Base-by-base conservation (phyloP, 2,113 vertebrate species). In the Phaethon lepturus region DNA sequence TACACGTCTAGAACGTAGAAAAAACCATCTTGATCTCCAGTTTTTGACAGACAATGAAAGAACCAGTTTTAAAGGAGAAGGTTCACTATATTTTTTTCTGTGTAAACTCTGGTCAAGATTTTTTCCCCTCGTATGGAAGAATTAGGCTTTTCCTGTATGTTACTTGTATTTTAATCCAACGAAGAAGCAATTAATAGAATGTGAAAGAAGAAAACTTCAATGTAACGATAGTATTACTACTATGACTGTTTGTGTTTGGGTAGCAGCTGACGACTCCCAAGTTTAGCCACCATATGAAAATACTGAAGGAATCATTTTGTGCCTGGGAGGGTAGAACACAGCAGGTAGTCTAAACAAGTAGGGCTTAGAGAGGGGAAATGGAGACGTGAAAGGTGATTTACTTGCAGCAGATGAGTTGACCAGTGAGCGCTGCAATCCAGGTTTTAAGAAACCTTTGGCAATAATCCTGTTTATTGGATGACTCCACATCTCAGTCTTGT, bases 71-170 rank as follows among this genome's bases (percentile, higher is more conserved):
- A 24, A 62, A 49, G 59, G 31, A 66, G 50, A 7, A 67, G 16
- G 47, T 10, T 63, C 9, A 6, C 50, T 14, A 0, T 10, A 17
- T 52, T 68, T 67, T 72, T n/a, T 44, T 10, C 25, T 3, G 1
- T 31, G 8, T 59, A 44, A 88, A 72, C 10, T 24, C 24, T 31
- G 23, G 8, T 56, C 26, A 24, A n/a, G 14, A 6, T 40, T 31
- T 63, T 29, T 50, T 45, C 60, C 38, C 29, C 31, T 45, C 3
- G 3, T 10, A 4, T 25, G 47, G 28, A 35, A 80, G 50, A 50
- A 40, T 42, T 49, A 13, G 59, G 45, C 29, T 74, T 91, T 87
- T 55, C 29, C 75, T 76, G 4, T 42, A 1, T 15, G 19, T 20
- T 53, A 1, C 7, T 82, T 29, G 19, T 20, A 8, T 68, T 60